These are phyloP conservation scores for Stomatorhinus walkeri DNA, from an alignment of 2,797 vertebrate species.

Conservation along the genomic window DNA sequence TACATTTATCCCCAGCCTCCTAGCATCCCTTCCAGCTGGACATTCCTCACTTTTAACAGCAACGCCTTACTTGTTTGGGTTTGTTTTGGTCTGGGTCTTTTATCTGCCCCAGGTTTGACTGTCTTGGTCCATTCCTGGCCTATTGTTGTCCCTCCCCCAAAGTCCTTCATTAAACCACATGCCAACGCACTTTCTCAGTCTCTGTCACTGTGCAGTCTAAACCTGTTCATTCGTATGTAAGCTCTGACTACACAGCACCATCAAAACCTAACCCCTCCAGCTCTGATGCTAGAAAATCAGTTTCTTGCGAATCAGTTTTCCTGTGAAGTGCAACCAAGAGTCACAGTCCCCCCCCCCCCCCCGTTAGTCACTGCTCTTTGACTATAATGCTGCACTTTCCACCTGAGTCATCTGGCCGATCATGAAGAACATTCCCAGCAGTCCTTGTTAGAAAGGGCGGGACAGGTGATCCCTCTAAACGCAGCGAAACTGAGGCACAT, in stretches of 20 bases:
- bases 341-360: neutral
- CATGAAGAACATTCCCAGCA: neutral
- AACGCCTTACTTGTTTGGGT: neutral
- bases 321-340: neutral
- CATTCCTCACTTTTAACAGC: neutral
- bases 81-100: conserved; percentile 7
- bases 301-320: neutral
- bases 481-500: neutral
- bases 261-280: neutral
- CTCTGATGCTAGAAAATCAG: neutral
- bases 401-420: neutral
- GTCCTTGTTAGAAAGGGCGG: neutral
- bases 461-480: neutral
- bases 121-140: conserved; percentile 17
- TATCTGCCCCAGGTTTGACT: conserved; percentile 12
- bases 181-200: conserved; percentile 28
- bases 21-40: neutral
- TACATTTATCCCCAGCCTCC: too few relatives aligned
- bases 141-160: conserved; percentile 22
- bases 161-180: conserved; percentile 38
- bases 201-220: conserved; percentile 5
- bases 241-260: neutral
- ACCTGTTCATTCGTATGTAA: conserved; percentile 7
- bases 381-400: neutral
- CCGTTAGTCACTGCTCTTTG: neutral